A percentile compares a stretch with the other conserved stretches of the same genome.
phyloP scores from a whole-genome alignment of 2,113 vertebrate genomes.

The Indri indri region DNA sequence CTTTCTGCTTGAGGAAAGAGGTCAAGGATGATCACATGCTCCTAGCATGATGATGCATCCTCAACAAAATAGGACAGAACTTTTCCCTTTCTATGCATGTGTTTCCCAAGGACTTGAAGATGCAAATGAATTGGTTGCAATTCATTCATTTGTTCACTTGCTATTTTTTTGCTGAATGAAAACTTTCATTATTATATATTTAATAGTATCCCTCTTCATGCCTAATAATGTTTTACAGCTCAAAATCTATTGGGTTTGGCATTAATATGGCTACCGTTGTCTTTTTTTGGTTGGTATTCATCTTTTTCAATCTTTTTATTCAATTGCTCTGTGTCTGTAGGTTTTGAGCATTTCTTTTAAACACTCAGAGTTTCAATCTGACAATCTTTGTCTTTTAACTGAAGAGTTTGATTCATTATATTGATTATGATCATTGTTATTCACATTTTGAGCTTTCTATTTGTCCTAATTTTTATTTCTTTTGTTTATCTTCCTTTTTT shows the following conservation, averaged over 20 bases:
- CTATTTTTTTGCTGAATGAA: background rate
- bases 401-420: background rate
- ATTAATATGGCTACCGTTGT: too few relatives aligned
- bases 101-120: background rate
- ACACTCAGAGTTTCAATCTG: background rate
- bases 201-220: background rate
- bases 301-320: background rate
- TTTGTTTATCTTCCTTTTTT: background rate
- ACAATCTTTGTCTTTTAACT: background rate
- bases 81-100: background rate
- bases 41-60: background rate
- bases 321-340: background rate
- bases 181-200: background rate
- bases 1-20: background rate
- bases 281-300: background rate
- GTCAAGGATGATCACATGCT: rapidly evolving
- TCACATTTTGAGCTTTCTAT: background rate
- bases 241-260: background rate
- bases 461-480: background rate
- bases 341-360: background rate
- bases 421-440: background rate
- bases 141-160: background rate
- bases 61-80: background rate
- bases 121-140: background rate
- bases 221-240: background rate